These are phyloP conservation scores for Seriola rivoliana DNA, from an alignment of 2,113 vertebrate species.

Conservation along the genomic window DNA sequence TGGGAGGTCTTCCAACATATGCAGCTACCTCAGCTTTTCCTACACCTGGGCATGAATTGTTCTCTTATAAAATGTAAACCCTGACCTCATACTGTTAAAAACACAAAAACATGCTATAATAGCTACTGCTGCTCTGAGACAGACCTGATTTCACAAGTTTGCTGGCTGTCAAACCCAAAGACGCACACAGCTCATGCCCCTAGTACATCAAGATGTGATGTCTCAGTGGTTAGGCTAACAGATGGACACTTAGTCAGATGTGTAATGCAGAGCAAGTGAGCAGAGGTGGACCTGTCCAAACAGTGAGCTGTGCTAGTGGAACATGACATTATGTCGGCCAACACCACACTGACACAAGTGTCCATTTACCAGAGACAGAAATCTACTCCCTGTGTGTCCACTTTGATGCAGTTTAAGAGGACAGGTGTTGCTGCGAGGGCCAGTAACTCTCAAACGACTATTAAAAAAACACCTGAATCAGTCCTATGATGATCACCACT, in stretches of 20 bases:
- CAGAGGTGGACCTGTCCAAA: conserved; percentile 30
- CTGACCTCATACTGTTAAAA: conserved; percentile 16
- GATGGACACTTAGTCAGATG: conserved; percentile 45
- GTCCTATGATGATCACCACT: background rate
- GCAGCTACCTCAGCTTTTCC: conserved; percentile 43
- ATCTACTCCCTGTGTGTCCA: background rate
- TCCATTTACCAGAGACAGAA: conserved; percentile 2
- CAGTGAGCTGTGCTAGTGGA: conserved; percentile 26
- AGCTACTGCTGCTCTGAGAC: background rate
- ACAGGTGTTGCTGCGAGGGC: background rate
- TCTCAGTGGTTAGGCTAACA: conserved; percentile 24
- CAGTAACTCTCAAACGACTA: background rate
- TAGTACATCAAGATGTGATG: background rate
- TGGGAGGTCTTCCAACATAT: conserved; percentile 34
- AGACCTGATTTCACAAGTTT: background rate
- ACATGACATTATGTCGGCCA: conserved; percentile 30
- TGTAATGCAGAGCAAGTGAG: conserved; percentile 51
- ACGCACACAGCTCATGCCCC: background rate
- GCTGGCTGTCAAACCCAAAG: conserved; percentile 4
- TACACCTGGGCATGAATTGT: conserved; percentile 28
- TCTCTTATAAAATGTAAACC: conserved; percentile 29
- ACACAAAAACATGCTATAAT: background rate
- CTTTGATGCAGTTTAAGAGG: background rate
- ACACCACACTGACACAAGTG: conserved; percentile 23
- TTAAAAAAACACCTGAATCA: background rate